phyloP scores from a whole-genome alignment of 2,797 vertebrate genomes.

The Melanotaenia maccullochi region DNA sequence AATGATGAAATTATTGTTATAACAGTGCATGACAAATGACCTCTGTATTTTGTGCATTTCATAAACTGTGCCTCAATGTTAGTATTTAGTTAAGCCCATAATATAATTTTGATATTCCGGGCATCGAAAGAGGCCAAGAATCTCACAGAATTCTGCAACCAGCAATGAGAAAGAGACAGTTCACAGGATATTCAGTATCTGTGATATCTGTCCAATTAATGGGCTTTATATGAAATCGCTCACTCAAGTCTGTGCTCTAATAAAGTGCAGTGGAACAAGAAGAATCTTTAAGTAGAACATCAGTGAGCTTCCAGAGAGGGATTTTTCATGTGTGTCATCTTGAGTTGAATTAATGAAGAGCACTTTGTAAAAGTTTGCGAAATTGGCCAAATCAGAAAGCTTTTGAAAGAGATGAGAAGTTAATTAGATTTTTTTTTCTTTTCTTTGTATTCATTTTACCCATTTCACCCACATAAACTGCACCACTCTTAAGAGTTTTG shows the following conservation, averaged over 20 bases:
- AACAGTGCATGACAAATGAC: constrained; percentile 66
- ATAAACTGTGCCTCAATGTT: constrained; percentile 59
- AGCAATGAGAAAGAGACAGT: constrained; percentile 54
- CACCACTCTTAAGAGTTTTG: constrained; percentile 10
- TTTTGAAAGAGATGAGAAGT: constrained; percentile 51
- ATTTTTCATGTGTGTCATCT: constrained; percentile 49
- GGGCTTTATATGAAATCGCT: constrained; percentile 54
- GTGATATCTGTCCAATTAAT: constrained; percentile 67
- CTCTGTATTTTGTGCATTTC: constrained; percentile 67
- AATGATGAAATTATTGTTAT: constrained; percentile 50
- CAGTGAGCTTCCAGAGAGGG: constrained; percentile 50
- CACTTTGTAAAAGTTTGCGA: constrained; percentile 63
- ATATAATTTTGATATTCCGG: constrained; percentile 52
- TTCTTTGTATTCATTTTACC: constrained; percentile 52
- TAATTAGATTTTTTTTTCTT: constrained; percentile 55
- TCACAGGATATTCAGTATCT: constrained; percentile 53
- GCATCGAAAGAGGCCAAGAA: constrained; percentile 43
- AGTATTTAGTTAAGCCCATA: constrained; percentile 45
- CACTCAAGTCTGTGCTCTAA: constrained; percentile 67
- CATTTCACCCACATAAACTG: constrained; percentile 35
- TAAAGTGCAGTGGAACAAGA: constrained; percentile 73
- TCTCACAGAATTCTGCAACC: constrained; percentile 52
- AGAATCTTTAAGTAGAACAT: constrained; percentile 58
- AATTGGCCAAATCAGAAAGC: constrained; percentile 64
- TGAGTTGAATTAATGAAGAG: constrained; percentile 48